Percentiles rank a stretch among this genome's conserved stretches.
These are phyloP conservation scores for Meleagris gallopavo DNA, from an alignment of 2,113 vertebrate genomes.

Conservation along the genomic window DNA sequence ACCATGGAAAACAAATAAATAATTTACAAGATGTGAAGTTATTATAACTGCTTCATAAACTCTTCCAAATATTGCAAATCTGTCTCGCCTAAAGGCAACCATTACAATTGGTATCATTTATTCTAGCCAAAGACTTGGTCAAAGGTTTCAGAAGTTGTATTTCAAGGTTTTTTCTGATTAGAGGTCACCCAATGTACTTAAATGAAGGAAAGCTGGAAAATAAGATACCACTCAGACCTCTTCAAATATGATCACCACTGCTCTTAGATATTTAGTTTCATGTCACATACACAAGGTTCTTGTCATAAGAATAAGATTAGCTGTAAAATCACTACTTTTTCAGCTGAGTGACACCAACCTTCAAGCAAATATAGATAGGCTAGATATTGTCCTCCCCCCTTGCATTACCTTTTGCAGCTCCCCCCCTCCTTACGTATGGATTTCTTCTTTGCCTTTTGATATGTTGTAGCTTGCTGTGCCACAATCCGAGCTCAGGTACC, in stretches of 20 bases:
- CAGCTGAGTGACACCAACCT: neutral
- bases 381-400: neutral
- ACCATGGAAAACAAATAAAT: neutral
- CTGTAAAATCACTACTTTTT: neutral
- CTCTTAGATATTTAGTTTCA: neutral
- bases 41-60: neutral
- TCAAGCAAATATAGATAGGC: neutral
- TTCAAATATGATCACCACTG: neutral
- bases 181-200: neutral
- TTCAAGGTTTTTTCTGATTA: neutral
- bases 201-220: neutral
- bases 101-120: neutral
- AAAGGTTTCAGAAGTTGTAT: neutral
- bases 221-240: neutral
- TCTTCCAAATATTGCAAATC: neutral
- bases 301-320: neutral
- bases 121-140: neutral
- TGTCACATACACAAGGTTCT: neutral
- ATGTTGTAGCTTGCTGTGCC: neutral
- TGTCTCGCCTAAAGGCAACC: neutral
- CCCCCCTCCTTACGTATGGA: neutral
- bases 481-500: rapidly evolving
- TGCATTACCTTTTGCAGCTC: neutral
- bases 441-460: neutral
- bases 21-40: neutral